Evolutionary conservation across 2,797 vertebrate genomes (phyloP).

Genomic region (Cheirogaleus major): DNA sequence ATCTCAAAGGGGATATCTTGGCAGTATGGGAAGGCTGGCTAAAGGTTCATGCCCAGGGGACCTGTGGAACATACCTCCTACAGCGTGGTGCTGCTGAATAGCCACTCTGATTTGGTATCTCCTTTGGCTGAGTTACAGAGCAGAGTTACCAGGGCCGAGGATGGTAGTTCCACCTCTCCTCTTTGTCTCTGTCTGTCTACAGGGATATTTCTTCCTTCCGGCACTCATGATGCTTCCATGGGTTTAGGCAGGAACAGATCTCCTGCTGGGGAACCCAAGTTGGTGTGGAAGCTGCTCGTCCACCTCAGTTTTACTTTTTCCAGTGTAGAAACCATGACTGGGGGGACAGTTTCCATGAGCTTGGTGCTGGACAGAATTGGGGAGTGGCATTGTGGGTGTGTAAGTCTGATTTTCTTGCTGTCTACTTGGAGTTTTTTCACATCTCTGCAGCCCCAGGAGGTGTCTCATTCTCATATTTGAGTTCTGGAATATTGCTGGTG

Average conservation of each 20-base stretch:
- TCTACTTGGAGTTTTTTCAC: background rate
- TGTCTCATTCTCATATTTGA: background rate
- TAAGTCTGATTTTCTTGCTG: background rate
- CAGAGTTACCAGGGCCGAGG: background rate
- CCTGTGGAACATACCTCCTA: background rate
- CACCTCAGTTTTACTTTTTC: background rate
- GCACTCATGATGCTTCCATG: background rate
- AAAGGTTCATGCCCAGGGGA: background rate
- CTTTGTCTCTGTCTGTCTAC: background rate
- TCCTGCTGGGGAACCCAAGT: background rate
- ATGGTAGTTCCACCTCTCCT: background rate
- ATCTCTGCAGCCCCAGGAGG: background rate
- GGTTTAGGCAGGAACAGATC: background rate
- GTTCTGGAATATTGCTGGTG: background rate
- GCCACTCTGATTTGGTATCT: background rate
- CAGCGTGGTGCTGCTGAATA: background rate
- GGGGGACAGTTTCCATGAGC: background rate
- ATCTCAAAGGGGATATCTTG: background rate
- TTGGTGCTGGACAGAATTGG: background rate
- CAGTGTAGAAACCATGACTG: background rate
- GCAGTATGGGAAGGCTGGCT: background rate
- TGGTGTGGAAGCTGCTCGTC: background rate
- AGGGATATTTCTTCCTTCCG: background rate
- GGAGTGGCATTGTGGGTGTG: background rate
- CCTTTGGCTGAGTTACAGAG: background rate